These are phyloP conservation scores for Chrysopilus asiliformis DNA, from an alignment of 2,888 invertebrate genomes.

Conservation along the genomic window DNA sequence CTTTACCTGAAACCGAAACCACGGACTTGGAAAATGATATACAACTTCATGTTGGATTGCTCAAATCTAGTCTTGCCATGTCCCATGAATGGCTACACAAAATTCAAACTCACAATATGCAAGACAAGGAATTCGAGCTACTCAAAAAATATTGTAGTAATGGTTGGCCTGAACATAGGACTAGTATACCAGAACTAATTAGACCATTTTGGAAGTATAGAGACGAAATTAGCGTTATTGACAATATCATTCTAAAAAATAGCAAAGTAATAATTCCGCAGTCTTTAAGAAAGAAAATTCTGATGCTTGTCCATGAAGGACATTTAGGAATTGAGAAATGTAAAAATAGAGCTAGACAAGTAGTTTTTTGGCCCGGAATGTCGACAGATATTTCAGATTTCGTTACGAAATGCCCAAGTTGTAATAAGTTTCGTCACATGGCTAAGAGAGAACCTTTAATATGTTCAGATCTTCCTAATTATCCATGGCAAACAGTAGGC, in stretches of 20 bases:
- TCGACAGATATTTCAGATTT: constrained; percentile 12
- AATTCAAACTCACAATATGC: constrained; percentile 2
- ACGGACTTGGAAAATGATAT: constrained; percentile 3
- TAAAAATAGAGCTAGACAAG: constrained; percentile 6
- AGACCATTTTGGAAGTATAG: not conserved
- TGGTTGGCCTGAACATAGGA: constrained; percentile 7
- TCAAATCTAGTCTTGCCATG: constrained; percentile 1
- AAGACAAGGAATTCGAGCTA: constrained; percentile 7
- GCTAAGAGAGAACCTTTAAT: constrained; percentile 9
- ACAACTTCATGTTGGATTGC: constrained; percentile 4
- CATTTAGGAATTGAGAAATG: constrained; percentile 11
- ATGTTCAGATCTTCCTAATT: constrained; percentile 3
- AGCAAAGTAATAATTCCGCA: constrained; percentile 7
- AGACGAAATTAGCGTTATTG: constrained; percentile 10
- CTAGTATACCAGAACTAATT: not conserved
- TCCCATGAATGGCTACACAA: constrained; percentile 4
- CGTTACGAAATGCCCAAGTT: constrained; percentile 13
- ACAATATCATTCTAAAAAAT: constrained; percentile 8
- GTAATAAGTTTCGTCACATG: constrained; percentile 11
- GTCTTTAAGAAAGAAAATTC: constrained; percentile 6
- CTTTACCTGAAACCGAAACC: constrained; percentile 1
- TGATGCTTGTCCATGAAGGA: constrained; percentile 10
- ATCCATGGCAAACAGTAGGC: constrained; percentile 10
- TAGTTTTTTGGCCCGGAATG: constrained; percentile 13
- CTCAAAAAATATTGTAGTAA: constrained; percentile 7